These are phyloP conservation scores for Sarcophaga bullata DNA, from an alignment of 1,140 invertebrate species.

Conservation along the genomic window DNA sequence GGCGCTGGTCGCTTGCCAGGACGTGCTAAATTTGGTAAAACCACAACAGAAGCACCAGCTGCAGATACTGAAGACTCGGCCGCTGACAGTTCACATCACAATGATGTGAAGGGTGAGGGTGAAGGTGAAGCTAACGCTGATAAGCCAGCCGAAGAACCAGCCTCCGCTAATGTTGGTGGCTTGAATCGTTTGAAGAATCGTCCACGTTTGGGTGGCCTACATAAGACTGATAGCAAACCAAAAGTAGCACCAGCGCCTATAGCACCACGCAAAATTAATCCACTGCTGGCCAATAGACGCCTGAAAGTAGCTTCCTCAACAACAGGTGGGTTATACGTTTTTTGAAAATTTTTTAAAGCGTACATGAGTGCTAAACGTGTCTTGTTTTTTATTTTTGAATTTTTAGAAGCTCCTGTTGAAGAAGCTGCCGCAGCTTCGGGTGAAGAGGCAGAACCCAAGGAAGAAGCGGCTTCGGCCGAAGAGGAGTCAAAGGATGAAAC, in stretches of 20 bases:
- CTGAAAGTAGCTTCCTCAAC: conserved; percentile 51
- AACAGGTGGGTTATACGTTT: conserved; percentile 44
- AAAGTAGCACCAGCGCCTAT: conserved; percentile 49
- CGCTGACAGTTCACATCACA: conserved; percentile 57
- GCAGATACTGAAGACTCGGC: conserved; percentile 64
- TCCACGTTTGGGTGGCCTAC: conserved; percentile 58
- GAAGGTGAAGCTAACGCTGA: conserved; percentile 49
- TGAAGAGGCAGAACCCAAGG: conserved; percentile 50
- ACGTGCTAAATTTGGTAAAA: conserved; percentile 55
- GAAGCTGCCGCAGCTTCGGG: conserved; percentile 53
- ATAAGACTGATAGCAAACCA: conserved; percentile 62
- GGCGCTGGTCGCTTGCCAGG: conserved; percentile 53
- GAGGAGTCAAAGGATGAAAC: conserved; percentile 63
- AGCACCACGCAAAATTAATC: conserved; percentile 61
- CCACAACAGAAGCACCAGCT: conserved; percentile 57
- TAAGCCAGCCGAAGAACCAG: conserved; percentile 47
- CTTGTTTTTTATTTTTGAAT: neutral
- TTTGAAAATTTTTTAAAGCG: neutral
- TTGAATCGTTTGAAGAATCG: conserved; percentile 62
- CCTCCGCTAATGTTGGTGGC: conserved; percentile 50
- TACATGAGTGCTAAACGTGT: neutral
- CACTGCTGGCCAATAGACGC: conserved; percentile 61
- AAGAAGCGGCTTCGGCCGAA: conserved; percentile 49
- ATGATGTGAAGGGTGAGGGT: conserved; percentile 53
- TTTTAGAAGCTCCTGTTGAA: conserved; percentile 50